Evolutionary conservation across 2,797 vertebrate genomes (phyloP).

Genomic region (Monodelphis domestica): DNA sequence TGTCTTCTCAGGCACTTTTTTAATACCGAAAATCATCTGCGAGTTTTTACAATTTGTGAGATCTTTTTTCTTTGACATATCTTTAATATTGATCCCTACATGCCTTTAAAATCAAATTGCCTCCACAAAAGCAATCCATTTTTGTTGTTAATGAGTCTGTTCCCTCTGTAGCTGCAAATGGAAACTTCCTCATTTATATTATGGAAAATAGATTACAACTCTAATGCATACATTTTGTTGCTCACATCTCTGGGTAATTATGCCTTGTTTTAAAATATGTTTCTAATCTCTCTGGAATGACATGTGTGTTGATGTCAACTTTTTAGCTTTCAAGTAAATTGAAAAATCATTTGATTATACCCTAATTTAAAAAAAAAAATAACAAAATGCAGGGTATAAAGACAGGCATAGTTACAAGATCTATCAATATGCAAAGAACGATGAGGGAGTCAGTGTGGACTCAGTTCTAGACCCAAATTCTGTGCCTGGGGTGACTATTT

Average conservation of each 20-base stretch:
- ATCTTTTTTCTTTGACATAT: neutral
- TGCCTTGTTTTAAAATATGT: neutral
- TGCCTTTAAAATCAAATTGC: neutral
- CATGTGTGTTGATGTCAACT: neutral
- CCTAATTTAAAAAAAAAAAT: neutral
- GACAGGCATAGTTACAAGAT: neutral
- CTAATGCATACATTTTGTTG: conserved; percentile 6
- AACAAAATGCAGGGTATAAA: neutral
- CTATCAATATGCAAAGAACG: neutral
- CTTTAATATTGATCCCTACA: neutral
- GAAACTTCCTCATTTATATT: conserved; percentile 16
- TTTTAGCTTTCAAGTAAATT: neutral
- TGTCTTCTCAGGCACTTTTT: neutral
- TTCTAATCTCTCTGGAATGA: neutral
- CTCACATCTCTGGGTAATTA: neutral
- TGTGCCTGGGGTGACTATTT: conserved; percentile 4
- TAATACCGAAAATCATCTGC: neutral
- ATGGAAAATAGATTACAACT: conserved; percentile 19
- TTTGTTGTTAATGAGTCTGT: neutral
- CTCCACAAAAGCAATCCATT: neutral
- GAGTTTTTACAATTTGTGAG: neutral
- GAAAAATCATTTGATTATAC: neutral
- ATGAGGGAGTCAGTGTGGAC: neutral
- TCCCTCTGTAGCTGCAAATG: neutral
- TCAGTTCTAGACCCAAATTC: conserved; percentile 2